Percentiles rank a stretch among this genome's conserved stretches.
Evolutionary conservation across 2,113 vertebrate species (phyloP).

Genomic region (Drymodes brunneopygia): DNA sequence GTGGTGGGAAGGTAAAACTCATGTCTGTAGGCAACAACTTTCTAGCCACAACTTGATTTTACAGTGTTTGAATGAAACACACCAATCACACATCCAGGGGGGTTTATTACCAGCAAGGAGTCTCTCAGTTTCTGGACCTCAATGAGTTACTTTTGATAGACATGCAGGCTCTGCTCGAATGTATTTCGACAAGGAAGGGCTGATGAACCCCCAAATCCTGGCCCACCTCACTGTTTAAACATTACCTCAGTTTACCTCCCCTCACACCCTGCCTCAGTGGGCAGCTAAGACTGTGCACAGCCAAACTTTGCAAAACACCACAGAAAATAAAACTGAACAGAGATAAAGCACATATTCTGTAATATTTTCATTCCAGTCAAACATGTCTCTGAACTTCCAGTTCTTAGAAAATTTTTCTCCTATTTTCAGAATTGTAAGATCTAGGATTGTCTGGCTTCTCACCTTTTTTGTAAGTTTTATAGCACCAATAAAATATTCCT

Average conservation of each 20-base stretch:
- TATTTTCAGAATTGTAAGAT: neutral
- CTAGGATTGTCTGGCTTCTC: neutral
- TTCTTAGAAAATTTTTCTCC: neutral
- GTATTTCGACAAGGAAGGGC: neutral
- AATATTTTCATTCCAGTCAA: neutral
- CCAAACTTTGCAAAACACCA: neutral
- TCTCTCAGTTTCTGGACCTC: neutral
- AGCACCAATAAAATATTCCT: neutral
- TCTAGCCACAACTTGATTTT: neutral
- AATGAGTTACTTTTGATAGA: neutral
- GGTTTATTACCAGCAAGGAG: neutral
- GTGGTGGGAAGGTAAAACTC: neutral
- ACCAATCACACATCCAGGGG: neutral
- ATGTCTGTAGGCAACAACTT: neutral
- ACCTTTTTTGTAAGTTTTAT: neutral
- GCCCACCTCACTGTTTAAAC: neutral
- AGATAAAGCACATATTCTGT: neutral
- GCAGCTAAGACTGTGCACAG: neutral
- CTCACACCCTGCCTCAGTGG: rapidly evolving
- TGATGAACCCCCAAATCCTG: neutral
- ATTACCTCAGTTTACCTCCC: neutral
- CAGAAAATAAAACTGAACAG: neutral
- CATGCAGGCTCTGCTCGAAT: neutral
- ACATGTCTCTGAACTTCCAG: neutral
- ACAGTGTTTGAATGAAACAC: neutral